A percentile compares a stretch with the other conserved stretches of the same genome.
Evolutionary conservation across 2,888 invertebrate genomes (phyloP).

Genomic region (Octonoba sinensis): DNA sequence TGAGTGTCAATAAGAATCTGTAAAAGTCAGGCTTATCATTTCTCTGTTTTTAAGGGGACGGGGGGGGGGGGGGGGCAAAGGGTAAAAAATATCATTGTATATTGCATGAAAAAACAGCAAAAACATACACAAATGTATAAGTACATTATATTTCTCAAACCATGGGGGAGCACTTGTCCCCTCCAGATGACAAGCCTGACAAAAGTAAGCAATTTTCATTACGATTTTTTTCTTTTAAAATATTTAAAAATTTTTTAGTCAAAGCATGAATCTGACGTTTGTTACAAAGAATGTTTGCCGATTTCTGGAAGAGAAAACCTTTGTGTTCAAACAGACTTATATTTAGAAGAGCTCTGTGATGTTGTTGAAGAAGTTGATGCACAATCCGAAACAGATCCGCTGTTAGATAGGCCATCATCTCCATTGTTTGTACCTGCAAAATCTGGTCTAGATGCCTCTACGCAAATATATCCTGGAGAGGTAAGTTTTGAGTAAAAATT

Average conservation of each 20-base stretch:
- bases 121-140: no score
- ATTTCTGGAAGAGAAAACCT: conserved; percentile 87
- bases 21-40: no score
- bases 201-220: no score
- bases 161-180: no score
- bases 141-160: no score
- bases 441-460: conserved; percentile 83
- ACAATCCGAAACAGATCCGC: conserved; percentile 89
- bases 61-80: no score
- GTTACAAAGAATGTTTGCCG: conserved; percentile 74
- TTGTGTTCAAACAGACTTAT: conserved; percentile 89
- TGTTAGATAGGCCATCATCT: conserved; percentile 84
- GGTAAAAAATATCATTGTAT: no score
- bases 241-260: conserved; percentile 8
- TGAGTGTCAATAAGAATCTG: no score
- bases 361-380: conserved; percentile 78
- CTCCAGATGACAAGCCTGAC: no score
- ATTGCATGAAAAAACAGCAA: no score
- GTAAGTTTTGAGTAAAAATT: conserved; percentile 72
- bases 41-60: no score
- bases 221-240: no score
- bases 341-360: conserved; percentile 82
- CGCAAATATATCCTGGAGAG: conserved; percentile 92
- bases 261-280: conserved; percentile 2
- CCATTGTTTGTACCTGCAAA: conserved; percentile 84